phyloP scores from a whole-genome alignment of 1,140 invertebrate species.

The Lordiphosa clarofinis region DNA sequence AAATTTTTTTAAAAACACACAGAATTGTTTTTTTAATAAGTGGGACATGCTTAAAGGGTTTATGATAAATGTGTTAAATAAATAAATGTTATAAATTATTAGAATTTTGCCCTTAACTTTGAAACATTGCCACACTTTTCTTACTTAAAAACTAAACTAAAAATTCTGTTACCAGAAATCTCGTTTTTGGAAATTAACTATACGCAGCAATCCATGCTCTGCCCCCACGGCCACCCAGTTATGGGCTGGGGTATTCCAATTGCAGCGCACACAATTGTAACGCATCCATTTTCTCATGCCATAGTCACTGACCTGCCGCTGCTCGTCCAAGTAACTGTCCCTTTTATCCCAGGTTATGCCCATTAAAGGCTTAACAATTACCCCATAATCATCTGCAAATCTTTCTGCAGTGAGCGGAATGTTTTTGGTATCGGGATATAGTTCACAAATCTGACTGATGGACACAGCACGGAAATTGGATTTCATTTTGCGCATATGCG shows the following conservation, averaged over 20 bases:
- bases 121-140: no score
- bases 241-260: constrained; percentile 38
- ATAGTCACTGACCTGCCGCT: no score
- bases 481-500: constrained; percentile 2
- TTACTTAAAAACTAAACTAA: no score
- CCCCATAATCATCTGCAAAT: constrained; percentile 53
- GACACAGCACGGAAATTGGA: constrained; percentile 16
- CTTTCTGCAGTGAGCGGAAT: constrained; percentile 16
- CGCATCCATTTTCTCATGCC: constrained; percentile 5
- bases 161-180: no score
- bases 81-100: no score
- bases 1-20: not conserved
- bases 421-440: constrained; percentile 11
- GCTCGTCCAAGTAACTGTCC: no score
- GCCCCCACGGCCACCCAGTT: constrained; percentile 61
- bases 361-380: constrained; percentile 40
- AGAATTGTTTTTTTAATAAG: no score
- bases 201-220: constrained; percentile 66
- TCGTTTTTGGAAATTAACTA: no score
- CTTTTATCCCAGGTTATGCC: not conserved
- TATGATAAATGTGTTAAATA: no score
- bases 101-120: no score
- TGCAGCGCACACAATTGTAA: constrained; percentile 54
- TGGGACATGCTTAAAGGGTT: not conserved
- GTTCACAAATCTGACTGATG: constrained; percentile 21